These are phyloP conservation scores for Acromyrmex heyeri DNA, from an alignment of 1,140 invertebrate species.

Conservation along the genomic window DNA sequence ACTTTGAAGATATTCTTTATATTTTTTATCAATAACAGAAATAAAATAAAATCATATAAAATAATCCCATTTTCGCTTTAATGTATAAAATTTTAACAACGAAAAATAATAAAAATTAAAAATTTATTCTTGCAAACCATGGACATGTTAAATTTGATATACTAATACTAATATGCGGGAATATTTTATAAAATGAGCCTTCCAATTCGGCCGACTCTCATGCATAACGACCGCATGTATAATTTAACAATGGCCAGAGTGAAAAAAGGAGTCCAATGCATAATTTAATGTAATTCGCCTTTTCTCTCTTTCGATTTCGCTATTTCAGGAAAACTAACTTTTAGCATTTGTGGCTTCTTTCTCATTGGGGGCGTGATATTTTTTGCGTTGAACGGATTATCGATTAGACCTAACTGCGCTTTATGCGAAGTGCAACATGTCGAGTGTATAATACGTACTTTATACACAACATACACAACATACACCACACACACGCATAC, in stretches of 20 bases:
- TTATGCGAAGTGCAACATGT: conserved; percentile 62
- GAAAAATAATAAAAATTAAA: neutral
- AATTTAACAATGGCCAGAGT: conserved; percentile 24
- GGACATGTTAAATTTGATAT: neutral
- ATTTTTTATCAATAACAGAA: neutral
- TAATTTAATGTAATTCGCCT: conserved; percentile 20
- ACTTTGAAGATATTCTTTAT: neutral
- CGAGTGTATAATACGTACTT: conserved; percentile 30
- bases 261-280: conserved; percentile 8
- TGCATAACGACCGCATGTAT: conserved; percentile 25
- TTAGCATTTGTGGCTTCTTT: conserved; percentile 25
- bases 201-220: neutral
- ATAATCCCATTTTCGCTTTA: neutral
- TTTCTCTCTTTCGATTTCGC: neutral
- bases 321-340: conserved; percentile 7
- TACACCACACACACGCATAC: neutral
- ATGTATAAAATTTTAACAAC: neutral
- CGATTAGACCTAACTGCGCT: conserved; percentile 67
- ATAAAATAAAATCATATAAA: conserved; percentile 7
- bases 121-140: neutral
- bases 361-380: conserved; percentile 32
- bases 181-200: conserved; percentile 13
- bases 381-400: conserved; percentile 68
- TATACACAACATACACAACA: neutral
- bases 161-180: conserved; percentile 4